A percentile compares a stretch with the other conserved stretches of the same genome.
Conservation (phyloP, 2,113 vertebrate species). For the Oceanodroma tethys region DNA sequence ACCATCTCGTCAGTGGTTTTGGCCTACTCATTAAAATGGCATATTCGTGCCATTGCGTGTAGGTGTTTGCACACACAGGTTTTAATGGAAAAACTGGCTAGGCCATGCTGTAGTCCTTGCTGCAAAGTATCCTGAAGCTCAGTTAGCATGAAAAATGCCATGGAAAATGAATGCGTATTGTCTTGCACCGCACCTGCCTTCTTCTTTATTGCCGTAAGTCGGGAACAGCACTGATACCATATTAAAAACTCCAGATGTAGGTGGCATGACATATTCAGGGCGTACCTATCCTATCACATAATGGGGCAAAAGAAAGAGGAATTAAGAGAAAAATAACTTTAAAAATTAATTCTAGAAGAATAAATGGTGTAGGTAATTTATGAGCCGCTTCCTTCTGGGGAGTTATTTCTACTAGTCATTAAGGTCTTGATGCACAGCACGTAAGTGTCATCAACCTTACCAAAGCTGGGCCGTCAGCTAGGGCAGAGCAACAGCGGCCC, state of each 20-base stretch:
- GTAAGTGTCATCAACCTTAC: background rate
- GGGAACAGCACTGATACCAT: background rate
- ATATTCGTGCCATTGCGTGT: too few relatives aligned
- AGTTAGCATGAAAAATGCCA: background rate
- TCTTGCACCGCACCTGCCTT: background rate
- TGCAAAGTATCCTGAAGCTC: background rate
- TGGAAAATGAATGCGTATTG: fast-evolving
- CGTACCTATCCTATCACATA: background rate
- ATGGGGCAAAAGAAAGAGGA: background rate
- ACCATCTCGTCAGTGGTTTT: background rate
- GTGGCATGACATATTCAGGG: background rate
- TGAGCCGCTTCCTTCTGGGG: background rate
- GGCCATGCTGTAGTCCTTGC: background rate
- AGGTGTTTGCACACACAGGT: background rate
- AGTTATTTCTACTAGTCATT: background rate
- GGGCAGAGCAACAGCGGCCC: background rate
- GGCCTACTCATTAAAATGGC: background rate
- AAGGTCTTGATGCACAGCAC: background rate
- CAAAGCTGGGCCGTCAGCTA: background rate
- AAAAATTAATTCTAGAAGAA: background rate
- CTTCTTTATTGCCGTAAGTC: background rate
- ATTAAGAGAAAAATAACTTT: background rate
- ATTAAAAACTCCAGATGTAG: background rate
- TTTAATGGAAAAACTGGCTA: background rate
- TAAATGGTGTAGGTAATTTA: background rate